Evolutionary conservation across 2,797 vertebrate genomes (phyloP).

Genomic region (Enoplosus armatus): DNA sequence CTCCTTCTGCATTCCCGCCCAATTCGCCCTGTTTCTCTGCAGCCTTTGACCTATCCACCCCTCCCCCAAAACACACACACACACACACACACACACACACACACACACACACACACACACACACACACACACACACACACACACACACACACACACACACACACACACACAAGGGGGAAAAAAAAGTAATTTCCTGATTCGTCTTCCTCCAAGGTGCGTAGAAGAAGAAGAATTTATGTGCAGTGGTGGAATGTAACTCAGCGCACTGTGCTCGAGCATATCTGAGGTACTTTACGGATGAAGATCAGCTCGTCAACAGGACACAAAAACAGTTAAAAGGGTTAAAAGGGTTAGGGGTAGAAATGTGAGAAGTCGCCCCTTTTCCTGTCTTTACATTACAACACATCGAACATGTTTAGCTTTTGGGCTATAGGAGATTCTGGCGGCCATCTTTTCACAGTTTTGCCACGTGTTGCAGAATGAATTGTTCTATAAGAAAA

Average conservation of each 20-base stretch:
- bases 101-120: conserved; percentile 50
- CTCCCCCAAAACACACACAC: conserved; percentile 62
- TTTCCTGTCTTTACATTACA: background rate
- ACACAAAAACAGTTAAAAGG: too few species aligned
- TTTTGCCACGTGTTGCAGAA: background rate
- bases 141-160: conserved; percentile 50
- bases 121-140: conserved; percentile 48
- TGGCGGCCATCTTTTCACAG: background rate
- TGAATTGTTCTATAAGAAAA: background rate
- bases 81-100: conserved; percentile 49
- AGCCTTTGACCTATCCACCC: conserved; percentile 69
- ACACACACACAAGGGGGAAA: conserved; percentile 40
- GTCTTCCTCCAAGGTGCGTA: background rate
- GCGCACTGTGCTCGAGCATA: background rate
- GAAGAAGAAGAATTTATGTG: background rate
- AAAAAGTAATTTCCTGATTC: background rate
- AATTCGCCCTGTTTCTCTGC: conserved; percentile 54
- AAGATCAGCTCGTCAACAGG: too few species aligned
- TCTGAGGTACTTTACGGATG: too few species aligned
- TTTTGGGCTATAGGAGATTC: background rate
- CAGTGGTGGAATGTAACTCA: background rate
- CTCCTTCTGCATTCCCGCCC: conserved; percentile 56
- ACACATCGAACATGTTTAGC: too few species aligned
- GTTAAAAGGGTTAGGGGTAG: too few species aligned
- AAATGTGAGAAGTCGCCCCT: background rate